phyloP scores from a whole-genome alignment of 2,888 invertebrate species.

The Eupithecia dodoneata region DNA sequence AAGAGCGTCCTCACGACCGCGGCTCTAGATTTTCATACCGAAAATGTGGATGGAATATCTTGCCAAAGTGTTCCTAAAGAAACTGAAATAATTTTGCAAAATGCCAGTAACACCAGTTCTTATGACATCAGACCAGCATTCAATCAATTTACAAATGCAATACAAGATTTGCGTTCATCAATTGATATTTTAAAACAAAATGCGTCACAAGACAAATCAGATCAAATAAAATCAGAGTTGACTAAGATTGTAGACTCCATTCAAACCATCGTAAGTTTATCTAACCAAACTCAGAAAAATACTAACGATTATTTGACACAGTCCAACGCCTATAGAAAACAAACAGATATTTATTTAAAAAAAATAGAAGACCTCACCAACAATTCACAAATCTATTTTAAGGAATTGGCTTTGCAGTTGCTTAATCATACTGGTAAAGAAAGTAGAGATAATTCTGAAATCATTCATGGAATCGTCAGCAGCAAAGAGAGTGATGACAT shows the following conservation, averaged over 20 bases:
- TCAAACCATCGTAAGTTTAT: slow-evolving; percentile 27
- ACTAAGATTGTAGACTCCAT: slow-evolving; percentile 22
- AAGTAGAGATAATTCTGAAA: slow-evolving; percentile 5
- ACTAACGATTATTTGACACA: slow-evolving; percentile 20
- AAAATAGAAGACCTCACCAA: slow-evolving; percentile 29
- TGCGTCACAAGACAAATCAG: slow-evolving; percentile 16
- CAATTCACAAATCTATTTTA: slow-evolving; percentile 24
- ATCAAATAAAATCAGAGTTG: slow-evolving; percentile 18
- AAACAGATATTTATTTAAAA: slow-evolving; percentile 20
- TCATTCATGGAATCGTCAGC: background rate
- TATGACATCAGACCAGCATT: slow-evolving; percentile 36
- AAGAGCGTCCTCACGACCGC: slow-evolving; percentile 31
- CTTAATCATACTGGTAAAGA: slow-evolving; percentile 16
- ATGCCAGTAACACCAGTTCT: slow-evolving; percentile 18
- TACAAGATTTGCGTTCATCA: slow-evolving; percentile 29
- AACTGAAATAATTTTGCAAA: slow-evolving; percentile 10
- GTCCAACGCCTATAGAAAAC: background rate
- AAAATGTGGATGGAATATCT: slow-evolving; percentile 43
- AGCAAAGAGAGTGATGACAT: slow-evolving; percentile 15
- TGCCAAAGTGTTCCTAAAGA: slow-evolving; percentile 29
- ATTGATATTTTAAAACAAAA: slow-evolving; percentile 30
- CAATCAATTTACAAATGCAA: slow-evolving; percentile 27
- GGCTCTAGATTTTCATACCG: slow-evolving; percentile 34
- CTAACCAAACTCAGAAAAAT: slow-evolving; percentile 26
- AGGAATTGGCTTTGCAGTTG: slow-evolving; percentile 25